phyloP scores from a whole-genome alignment of 2,113 vertebrate species.

The Clarias macrocephalus region DNA sequence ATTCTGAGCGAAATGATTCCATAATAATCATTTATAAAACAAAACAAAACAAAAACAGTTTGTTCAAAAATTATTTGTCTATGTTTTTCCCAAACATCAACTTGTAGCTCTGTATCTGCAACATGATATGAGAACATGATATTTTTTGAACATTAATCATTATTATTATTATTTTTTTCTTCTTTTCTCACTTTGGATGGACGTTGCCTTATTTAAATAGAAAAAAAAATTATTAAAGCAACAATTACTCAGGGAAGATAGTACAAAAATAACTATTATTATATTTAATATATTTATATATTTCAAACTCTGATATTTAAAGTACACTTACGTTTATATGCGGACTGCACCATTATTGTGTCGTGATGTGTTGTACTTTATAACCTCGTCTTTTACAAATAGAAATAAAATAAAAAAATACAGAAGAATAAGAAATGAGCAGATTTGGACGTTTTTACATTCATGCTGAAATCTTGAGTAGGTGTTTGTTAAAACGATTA shows the following conservation, averaged over 20 bases:
- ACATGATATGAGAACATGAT: not conserved
- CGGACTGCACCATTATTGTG: constrained; percentile 3
- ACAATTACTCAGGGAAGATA: not conserved
- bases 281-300: constrained; percentile 23
- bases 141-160: not conserved
- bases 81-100: not conserved
- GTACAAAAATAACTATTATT: constrained; percentile 50
- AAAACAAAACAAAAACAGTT: not conserved
- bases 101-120: not conserved
- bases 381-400: not conserved
- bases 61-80: not conserved
- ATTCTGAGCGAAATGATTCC: not conserved
- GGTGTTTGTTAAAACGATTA: not conserved
- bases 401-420: not conserved
- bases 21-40: not conserved
- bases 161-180: too few species aligned
- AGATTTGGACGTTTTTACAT: not conserved
- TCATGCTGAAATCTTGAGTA: constrained; percentile 7
- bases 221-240: not conserved
- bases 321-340: constrained; percentile 30
- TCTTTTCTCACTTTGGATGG: not conserved
- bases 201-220: not conserved
- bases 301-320: constrained; percentile 32
- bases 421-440: not conserved
- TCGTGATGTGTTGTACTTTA: not conserved